Percentiles rank a stretch among this genome's conserved stretches.
These are phyloP conservation scores for Linyphia triangularis DNA, from an alignment of 2,888 invertebrate species.

Conservation along the genomic window DNA sequence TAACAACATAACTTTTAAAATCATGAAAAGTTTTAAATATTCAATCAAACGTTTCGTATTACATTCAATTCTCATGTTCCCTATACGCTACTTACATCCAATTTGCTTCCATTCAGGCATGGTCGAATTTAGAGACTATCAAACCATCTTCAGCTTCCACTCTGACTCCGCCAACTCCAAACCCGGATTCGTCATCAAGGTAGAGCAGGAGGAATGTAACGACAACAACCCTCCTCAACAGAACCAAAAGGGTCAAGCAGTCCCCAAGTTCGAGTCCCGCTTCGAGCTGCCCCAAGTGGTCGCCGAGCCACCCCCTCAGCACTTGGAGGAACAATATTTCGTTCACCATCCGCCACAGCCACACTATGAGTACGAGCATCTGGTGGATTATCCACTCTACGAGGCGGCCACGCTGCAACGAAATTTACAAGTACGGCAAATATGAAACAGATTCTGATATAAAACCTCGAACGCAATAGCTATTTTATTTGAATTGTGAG, in stretches of 20 bases:
- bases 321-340: constrained; percentile 34
- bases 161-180: constrained; percentile 76
- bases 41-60: too few species aligned
- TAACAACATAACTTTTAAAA: too few species aligned
- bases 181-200: constrained; percentile 77
- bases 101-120: constrained; percentile 70
- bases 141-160: constrained; percentile 76
- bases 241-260: background rate
- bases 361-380: constrained; percentile 51
- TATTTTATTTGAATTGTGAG: too few species aligned
- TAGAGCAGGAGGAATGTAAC: constrained; percentile 76
- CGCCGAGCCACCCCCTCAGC: constrained; percentile 54
- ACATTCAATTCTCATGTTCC: too few species aligned
- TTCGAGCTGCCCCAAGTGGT: constrained; percentile 36
- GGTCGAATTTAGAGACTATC: constrained; percentile 76
- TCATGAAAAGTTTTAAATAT: too few species aligned
- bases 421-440: constrained; percentile 42
- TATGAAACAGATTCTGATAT: too few species aligned
- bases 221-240: background rate
- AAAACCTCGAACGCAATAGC: too few species aligned
- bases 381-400: constrained; percentile 61
- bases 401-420: constrained; percentile 54
- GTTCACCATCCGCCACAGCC: constrained; percentile 36
- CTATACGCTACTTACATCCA: too few species aligned
- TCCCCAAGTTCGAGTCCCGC: constrained; percentile 35